These are phyloP conservation scores for Phoenicopterus ruber DNA, from an alignment of 2,113 vertebrate genomes.

Conservation along the genomic window DNA sequence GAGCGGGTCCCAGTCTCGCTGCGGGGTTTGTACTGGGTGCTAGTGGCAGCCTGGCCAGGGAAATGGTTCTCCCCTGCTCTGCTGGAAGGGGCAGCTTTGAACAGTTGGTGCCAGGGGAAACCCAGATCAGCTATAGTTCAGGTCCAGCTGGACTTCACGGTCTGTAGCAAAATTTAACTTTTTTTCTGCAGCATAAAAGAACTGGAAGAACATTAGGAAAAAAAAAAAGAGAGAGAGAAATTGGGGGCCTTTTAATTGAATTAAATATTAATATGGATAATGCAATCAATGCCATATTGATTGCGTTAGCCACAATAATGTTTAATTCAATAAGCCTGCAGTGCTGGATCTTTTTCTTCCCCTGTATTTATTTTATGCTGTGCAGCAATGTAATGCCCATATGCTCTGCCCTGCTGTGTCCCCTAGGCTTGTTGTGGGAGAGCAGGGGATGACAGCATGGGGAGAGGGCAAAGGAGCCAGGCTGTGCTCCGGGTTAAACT, in stretches of 20 bases:
- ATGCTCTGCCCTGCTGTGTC: background rate
- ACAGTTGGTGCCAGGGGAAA: background rate
- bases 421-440: background rate
- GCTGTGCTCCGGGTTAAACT: background rate
- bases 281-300: constrained; percentile 39
- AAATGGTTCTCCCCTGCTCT: background rate
- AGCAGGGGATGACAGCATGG: background rate
- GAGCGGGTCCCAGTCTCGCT: background rate
- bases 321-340: constrained; percentile 47
- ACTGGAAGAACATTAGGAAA: background rate
- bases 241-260: background rate
- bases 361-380: background rate
- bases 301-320: constrained; percentile 21
- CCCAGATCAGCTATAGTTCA: background rate
- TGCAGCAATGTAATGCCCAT: background rate
- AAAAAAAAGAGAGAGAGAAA: background rate
- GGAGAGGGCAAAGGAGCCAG: background rate
- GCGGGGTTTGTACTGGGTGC: background rate
- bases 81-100: background rate
- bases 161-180: background rate
- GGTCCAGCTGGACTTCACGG: background rate
- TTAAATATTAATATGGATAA: constrained; percentile 51
- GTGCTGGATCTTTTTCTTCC: background rate
- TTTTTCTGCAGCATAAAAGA: background rate
- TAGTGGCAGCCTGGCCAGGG: background rate